These are phyloP conservation scores for Amphipoea lucens DNA, from an alignment of 2,888 invertebrate species.

Conservation along the genomic window DNA sequence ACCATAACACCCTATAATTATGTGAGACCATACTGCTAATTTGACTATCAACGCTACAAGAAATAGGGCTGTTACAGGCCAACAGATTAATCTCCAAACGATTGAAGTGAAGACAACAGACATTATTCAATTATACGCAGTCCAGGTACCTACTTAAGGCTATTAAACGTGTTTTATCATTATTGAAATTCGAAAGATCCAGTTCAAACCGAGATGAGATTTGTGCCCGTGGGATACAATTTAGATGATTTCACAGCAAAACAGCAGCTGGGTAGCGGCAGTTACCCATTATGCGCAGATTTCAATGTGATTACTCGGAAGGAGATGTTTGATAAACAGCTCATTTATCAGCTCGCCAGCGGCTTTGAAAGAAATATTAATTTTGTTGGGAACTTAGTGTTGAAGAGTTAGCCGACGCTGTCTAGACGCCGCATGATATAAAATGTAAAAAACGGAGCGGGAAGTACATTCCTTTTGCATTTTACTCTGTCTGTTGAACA, in stretches of 20 bases:
- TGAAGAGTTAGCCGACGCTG: constrained; percentile 46
- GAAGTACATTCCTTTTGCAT: constrained; percentile 56
- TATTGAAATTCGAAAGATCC: constrained; percentile 82
- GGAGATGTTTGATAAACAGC: constrained; percentile 87
- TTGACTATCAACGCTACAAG: constrained; percentile 42
- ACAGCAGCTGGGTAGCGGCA: constrained; percentile 83
- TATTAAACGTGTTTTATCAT: constrained; percentile 75
- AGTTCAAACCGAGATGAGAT: constrained; percentile 81
- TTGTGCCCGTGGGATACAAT: constrained; percentile 84
- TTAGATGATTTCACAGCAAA: constrained; percentile 82
- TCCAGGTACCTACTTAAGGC: constrained; percentile 60
- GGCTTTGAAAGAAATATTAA: constrained; percentile 71
- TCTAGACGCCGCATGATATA: constrained; percentile 62
- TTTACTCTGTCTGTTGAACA: constrained; percentile 58
- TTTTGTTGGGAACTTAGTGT: constrained; percentile 58
- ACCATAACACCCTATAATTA: constrained; percentile 22
- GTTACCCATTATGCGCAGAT: constrained; percentile 80
- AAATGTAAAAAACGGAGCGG: constrained; percentile 53
- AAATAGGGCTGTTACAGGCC: constrained; percentile 12
- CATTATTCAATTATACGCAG: constrained; percentile 60
- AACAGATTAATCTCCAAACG: constrained; percentile 50
- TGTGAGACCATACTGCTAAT: constrained; percentile 18
- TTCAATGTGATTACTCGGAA: constrained; percentile 83
- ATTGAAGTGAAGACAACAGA: constrained; percentile 54
- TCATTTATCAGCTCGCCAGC: constrained; percentile 85